Conservation (phyloP, 2,888 invertebrate species). For the Hypomecis atomaria region DNA sequence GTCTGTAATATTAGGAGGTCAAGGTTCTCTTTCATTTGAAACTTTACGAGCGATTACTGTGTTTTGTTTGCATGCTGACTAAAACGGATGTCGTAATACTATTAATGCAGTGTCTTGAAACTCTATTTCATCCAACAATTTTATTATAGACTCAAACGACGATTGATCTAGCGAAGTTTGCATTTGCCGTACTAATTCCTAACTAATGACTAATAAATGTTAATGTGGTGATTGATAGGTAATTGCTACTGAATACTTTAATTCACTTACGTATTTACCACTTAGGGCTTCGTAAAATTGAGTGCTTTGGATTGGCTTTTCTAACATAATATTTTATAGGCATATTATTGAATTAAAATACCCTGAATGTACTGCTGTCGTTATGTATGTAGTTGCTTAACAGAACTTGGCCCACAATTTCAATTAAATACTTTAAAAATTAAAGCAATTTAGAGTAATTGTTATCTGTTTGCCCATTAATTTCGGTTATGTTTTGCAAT, state of each 20-base stretch:
- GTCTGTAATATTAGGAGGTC: constrained; percentile 38
- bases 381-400: constrained; percentile 10
- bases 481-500: constrained; percentile 25
- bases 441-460: constrained; percentile 14
- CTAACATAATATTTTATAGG: constrained; percentile 11
- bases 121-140: constrained; percentile 12
- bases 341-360: neutral
- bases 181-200: neutral
- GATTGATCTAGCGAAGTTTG: constrained; percentile 6
- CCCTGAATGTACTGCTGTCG: neutral
- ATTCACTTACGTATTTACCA: constrained; percentile 10
- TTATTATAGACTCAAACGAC: constrained; percentile 10
- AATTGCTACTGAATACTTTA: constrained; percentile 11
- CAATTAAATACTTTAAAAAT: constrained; percentile 9
- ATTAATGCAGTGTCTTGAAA: constrained; percentile 18
- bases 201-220: constrained; percentile 3
- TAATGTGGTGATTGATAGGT: constrained; percentile 8
- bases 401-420: constrained; percentile 14
- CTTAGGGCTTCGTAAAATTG: neutral
- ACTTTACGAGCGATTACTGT: constrained; percentile 38
- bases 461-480: constrained; percentile 26
- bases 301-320: constrained; percentile 24
- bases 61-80: constrained; percentile 38
- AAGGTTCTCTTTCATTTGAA: constrained; percentile 40
- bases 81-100: constrained; percentile 30